Base-by-base conservation (phyloP, 2,113 vertebrate species). In the Sylvietta virens region DNA sequence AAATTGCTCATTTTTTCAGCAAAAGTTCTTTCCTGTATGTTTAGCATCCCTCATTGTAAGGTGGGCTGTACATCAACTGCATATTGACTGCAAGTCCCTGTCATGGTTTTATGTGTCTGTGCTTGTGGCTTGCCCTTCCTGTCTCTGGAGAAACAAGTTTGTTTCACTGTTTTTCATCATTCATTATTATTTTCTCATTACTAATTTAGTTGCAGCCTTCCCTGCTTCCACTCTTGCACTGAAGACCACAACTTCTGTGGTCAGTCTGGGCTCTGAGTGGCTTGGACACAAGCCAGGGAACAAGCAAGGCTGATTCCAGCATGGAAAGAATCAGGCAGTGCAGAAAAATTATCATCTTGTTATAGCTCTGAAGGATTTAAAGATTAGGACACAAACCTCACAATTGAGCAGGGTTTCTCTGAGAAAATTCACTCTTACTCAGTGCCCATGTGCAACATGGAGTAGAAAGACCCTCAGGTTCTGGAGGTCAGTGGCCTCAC, bases 131-230 rank as follows among this genome's bases (percentile, higher is more conserved):
- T 70, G 37, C 51, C 39, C 54, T 81, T 86, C 64, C 60, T 77
- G 44, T 35, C 73, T 58, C 65, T 28, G 33, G 65, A 85, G 92
- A 78, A 91, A 78, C 11, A 21, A 47, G 40, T 54, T 80, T 37
- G 44, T 74, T 84, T 92, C 74, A n/a, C 31, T 77, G 24, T 16
- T 85, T 62, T 42, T 58, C 3, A 24, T 64, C 24, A 64, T 72
- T 85, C 47, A 10, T 58, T 74, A 69, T 82, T 83, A 50, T 81
- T 89, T 88, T 80, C 71, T 76, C 62, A 18, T 90, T 90, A 60
- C 62, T 72, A 13, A 80, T 85, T 88, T 62, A 60, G 61, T 67
- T 88, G 40, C 27, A 31, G 54, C 69, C 79, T 90, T 82, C 54
- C 40, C 45, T 70, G 62, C 60, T 88, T 64, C 71, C 26, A 20